Evolutionary conservation across 2,113 vertebrate genomes (phyloP).

Genomic region (Etheostoma cragini): DNA sequence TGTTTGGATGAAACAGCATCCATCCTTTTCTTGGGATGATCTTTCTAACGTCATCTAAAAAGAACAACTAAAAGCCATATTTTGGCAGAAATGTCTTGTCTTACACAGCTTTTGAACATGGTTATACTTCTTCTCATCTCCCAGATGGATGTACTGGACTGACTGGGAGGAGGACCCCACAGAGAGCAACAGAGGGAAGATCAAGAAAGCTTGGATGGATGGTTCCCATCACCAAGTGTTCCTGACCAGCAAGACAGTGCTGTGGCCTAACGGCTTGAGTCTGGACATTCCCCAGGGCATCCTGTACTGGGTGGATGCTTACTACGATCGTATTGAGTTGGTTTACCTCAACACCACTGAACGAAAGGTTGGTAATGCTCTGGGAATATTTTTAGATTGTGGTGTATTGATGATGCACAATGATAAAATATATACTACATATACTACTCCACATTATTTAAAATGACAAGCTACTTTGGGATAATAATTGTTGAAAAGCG

Average conservation of each 20-base stretch:
- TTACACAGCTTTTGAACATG: background rate
- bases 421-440: background rate
- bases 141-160: slow-evolving; percentile 99
- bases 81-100: slow-evolving; percentile 20
- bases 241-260: slow-evolving; percentile 94
- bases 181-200: slow-evolving; percentile 95
- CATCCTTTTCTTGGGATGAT: background rate
- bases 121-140: slow-evolving; percentile 5
- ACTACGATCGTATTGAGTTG: slow-evolving; percentile 96
- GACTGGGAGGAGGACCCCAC: slow-evolving; percentile 99
- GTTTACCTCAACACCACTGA: slow-evolving; percentile 93
- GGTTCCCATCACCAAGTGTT: slow-evolving; percentile 93
- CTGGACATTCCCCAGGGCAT: slow-evolving; percentile 93
- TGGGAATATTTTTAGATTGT: background rate
- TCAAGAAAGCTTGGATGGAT: slow-evolving; percentile 98
- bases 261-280: slow-evolving; percentile 97
- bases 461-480: background rate
- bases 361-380: slow-evolving; percentile 84
- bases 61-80: background rate
- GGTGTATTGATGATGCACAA: background rate
- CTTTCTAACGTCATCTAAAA: slow-evolving; percentile 15
- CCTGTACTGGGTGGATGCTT: slow-evolving; percentile 98
- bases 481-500: background rate
- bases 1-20: background rate
- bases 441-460: background rate